Base-by-base conservation (phyloP, 2,797 vertebrate genomes). In the Cossypha dichroa region DNA sequence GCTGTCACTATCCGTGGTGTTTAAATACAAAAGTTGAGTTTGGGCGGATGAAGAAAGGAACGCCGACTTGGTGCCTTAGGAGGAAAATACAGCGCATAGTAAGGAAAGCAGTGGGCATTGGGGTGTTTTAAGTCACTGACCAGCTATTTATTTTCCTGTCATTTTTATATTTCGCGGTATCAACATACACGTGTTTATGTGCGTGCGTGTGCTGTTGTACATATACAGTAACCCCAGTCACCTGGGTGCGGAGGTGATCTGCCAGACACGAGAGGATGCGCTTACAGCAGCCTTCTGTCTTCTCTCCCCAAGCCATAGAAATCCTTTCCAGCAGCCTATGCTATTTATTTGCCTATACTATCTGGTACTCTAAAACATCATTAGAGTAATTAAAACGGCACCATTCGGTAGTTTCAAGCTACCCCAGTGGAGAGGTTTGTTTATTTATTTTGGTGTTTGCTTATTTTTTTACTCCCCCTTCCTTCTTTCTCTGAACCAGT, bases 341-440 rank as follows among this genome's bases (percentile, higher is more conserved):
- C 86, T 89, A 85, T 89, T 92, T 94, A 92, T 93, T 94, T 96
- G 60, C 75, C 86, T 68, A 22, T 78, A 48, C 52, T 96, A 83
- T 82, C 84, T 64, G 92, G 45, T 90, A 68, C 94, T 88, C 81
- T 96, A 93, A 94, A 94, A 94, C 86, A 93, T 66, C 81, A 85
- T 97, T 95, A 85, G 93, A 94, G 84, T 85, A 91, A 96, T 95
- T 95, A 93, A 96, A 92, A 17, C 13, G 58, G 72, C 70, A 93
- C 49, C 75, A 62, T 91, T 95, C 68, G 46, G 86, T 85, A 83
- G 90, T 96, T 95, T 94, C 95, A 92, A 93, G 93, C 56, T 77
- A 92, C 91, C 81, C 84, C 91, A 88, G 38, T 13, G 81, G 77
- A 88, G 46, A 82, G 69, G 25, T 51, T 62, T 79, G 81, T 33